Conservation (phyloP, 2,113 vertebrate species). For the Galeopterus variegatus region DNA sequence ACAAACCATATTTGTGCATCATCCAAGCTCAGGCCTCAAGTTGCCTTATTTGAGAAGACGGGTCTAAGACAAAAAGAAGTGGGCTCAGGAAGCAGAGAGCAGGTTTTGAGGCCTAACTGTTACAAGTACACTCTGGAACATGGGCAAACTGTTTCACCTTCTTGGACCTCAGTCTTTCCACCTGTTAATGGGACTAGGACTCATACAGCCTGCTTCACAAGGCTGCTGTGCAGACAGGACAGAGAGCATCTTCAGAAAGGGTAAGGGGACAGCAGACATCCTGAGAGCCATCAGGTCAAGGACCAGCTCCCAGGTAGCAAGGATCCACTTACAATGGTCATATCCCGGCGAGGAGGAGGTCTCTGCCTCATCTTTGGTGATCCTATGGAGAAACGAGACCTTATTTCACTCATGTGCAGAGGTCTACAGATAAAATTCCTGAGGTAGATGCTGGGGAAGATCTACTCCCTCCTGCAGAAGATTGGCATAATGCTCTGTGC, state of each 20-base stretch:
- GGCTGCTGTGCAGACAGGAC: background rate
- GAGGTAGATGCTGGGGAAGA: background rate
- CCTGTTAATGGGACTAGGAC: background rate
- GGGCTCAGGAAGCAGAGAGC: background rate
- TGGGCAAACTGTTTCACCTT: fast-evolving
- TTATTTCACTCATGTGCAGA: slow-evolving; percentile 17
- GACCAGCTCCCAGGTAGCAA: background rate
- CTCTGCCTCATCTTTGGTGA: slow-evolving; percentile 95
- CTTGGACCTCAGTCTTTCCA: background rate
- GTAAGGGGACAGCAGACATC: background rate
- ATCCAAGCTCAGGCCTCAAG: background rate
- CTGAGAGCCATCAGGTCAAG: background rate
- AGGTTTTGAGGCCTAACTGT: fast-evolving
- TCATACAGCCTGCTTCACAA: background rate
- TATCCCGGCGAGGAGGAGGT: slow-evolving; percentile 97
- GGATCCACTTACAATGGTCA: slow-evolving; percentile 95
- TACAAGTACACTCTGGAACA: background rate
- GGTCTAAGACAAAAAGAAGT: background rate
- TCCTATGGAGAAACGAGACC: slow-evolving; percentile 88
- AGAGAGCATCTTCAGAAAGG: background rate
- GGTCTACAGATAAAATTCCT: background rate
- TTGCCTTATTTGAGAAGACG: background rate
- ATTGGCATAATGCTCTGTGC: fast-evolving
- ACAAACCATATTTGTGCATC: background rate
- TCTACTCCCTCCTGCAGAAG: background rate